Percentiles rank a stretch among this genome's conserved stretches.
phyloP scores from a whole-genome alignment of 2,797 vertebrate genomes.

The Chromobotia macracanthus region DNA sequence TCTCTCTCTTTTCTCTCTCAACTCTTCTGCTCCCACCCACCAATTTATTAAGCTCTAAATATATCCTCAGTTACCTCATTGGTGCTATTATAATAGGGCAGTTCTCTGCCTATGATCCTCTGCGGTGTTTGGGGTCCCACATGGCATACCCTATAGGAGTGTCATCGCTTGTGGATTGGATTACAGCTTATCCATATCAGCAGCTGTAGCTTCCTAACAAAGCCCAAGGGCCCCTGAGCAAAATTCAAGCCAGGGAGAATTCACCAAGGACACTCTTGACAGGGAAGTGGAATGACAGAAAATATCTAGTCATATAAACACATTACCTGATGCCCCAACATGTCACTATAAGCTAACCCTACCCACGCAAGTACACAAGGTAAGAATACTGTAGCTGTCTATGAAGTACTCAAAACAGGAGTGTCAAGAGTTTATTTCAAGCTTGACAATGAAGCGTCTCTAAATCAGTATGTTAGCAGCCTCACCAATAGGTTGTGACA shows the following conservation, averaged over 20 bases:
- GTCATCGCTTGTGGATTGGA: slow-evolving; percentile 46
- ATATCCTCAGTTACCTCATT: slow-evolving; percentile 29
- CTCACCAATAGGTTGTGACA: slow-evolving; percentile 22
- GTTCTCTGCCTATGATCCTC: slow-evolving; percentile 16
- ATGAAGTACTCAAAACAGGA: slow-evolving; percentile 16
- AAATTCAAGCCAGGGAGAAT: slow-evolving; percentile 45
- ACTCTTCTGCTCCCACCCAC: not conserved
- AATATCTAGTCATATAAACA: slow-evolving; percentile 24
- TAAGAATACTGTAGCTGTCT: slow-evolving; percentile 2
- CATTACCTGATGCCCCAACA: slow-evolving; percentile 29
- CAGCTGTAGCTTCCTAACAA: slow-evolving; percentile 54
- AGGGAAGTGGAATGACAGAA: slow-evolving; percentile 37
- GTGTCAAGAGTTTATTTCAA: slow-evolving; percentile 17
- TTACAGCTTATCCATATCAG: slow-evolving; percentile 58
- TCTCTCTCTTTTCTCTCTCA: not conserved
- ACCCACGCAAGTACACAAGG: not conserved
- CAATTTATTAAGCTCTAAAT: slow-evolving; percentile 28
- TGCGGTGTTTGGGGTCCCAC: slow-evolving; percentile 40
- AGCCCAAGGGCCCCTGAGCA: slow-evolving; percentile 45
- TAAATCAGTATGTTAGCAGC: slow-evolving; percentile 19
- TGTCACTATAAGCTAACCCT: slow-evolving; percentile 21
- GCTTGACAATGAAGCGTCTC: slow-evolving; percentile 11
- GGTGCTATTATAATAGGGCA: slow-evolving; percentile 23
- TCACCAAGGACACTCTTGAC: slow-evolving; percentile 37
- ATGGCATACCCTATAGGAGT: slow-evolving; percentile 50